Conservation (phyloP, 2,113 vertebrate genomes). For the Podocnemis expansa region DNA sequence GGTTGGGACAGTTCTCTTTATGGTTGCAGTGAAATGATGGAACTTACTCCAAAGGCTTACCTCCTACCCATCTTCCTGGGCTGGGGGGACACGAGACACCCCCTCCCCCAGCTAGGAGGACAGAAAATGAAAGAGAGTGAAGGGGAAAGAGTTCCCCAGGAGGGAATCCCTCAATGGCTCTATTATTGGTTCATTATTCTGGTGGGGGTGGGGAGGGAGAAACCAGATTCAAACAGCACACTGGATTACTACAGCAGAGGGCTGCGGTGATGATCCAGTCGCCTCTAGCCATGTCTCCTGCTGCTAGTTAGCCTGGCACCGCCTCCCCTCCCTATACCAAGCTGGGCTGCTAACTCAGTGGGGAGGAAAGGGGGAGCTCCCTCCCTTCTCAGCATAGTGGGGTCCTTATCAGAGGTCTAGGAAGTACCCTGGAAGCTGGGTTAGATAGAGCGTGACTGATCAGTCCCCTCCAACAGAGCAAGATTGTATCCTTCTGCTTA, state of each 20-base stretch:
- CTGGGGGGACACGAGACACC: background rate
- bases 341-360: background rate
- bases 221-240: background rate
- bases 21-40: background rate
- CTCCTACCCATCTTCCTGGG: background rate
- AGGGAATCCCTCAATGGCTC: background rate
- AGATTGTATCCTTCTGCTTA: background rate
- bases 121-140: background rate
- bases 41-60: conserved; percentile 31
- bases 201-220: background rate
- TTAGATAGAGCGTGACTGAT: background rate
- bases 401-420: background rate
- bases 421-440: background rate
- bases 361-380: background rate
- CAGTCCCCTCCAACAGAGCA: background rate
- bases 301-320: background rate
- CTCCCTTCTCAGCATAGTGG: background rate
- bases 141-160: background rate
- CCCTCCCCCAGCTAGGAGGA: background rate
- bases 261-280: background rate
- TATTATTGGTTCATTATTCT: background rate
- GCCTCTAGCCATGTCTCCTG: background rate
- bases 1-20: background rate
- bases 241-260: background rate
- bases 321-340: background rate